Base-by-base conservation (phyloP, 2,888 invertebrate species). In the Allygus modestus region DNA sequence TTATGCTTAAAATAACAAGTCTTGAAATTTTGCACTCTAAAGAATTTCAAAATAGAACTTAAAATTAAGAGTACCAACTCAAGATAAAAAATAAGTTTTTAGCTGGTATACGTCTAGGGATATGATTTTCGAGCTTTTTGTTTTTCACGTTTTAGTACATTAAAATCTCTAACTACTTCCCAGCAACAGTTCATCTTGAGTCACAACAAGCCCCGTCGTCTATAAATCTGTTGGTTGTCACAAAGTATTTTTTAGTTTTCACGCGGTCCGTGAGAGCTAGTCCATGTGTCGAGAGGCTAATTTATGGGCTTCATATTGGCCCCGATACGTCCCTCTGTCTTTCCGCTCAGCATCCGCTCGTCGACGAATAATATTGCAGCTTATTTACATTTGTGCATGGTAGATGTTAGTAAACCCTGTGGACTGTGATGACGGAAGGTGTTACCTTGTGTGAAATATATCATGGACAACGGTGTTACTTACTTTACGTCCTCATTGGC, bases 201-300 rank as follows among this genome's bases (percentile, higher is more conserved):
- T 46, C 77, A 77, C 23, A 77, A 77, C 77, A 77, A 77, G 73
- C 46, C 0, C 28, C 46, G 46, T 77, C 28, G 41, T 51, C 77
- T 46, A 77, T 77, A 77, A 77, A 77, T 77, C 77, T 28, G 41
- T 15, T 37, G 17, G 41, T 46, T 77, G 77, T 77, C 77, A 28
- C 77, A 43, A 43, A 46, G 43, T 77, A 77, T 77, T 77, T 77
- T n/a, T 77, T 77, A 77, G 77, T 77, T 37, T 65, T 43, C 77
- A 37, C 46, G 77, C 77, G 46, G 46, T 46, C 77, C 77, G 77
- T 77, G 77, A 77, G 77, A 77, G 43, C 43, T 5, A 5, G 41
- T 73, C 37, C 73, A 73, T 73, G 73, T 73, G 73, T 26, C 23
- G 51, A 77, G 77, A 77, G 46, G 23, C 77, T 77, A 46, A 77